Conservation (phyloP, 2,113 vertebrate species). For the Paedocypris sp. region DNA sequence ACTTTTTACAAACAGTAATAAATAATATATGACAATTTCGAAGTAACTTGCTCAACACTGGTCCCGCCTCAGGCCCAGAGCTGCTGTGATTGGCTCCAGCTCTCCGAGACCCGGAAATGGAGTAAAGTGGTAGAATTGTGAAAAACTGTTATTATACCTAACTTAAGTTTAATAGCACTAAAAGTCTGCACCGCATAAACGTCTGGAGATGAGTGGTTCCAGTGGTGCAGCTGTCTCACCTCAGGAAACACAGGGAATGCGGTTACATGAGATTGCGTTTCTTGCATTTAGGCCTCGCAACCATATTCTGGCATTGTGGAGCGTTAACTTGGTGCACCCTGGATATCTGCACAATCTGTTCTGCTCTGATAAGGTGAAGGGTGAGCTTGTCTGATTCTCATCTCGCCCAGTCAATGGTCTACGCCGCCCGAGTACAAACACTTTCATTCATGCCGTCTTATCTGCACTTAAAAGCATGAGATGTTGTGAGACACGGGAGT, state of each 20-base stretch:
- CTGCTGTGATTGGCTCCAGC: no score
- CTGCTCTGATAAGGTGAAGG: slow-evolving; percentile 28
- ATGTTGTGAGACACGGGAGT: slow-evolving; percentile 15
- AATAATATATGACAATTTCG: no score
- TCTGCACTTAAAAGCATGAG: slow-evolving; percentile 22
- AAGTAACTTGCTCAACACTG: no score
- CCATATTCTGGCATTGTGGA: slow-evolving; percentile 33
- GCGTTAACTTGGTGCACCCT: slow-evolving; percentile 16
- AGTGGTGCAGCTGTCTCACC: slow-evolving; percentile 34
- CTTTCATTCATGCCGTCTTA: slow-evolving; percentile 26
- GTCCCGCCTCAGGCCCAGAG: no score
- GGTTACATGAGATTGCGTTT: slow-evolving; percentile 30
- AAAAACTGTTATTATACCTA: no score
- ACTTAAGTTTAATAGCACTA: background rate
- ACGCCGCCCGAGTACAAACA: slow-evolving; percentile 20
- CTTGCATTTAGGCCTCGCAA: slow-evolving; percentile 27
- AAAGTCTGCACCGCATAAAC: slow-evolving; percentile 9
- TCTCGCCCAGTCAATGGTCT: slow-evolving; percentile 36
- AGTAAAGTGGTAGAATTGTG: no score
- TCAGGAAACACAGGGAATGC: slow-evolving; percentile 36
- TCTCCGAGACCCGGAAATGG: no score
- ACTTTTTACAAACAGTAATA: no score
- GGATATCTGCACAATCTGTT: slow-evolving; percentile 34
- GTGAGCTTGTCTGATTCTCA: slow-evolving; percentile 34
- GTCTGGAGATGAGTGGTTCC: slow-evolving; percentile 11